phyloP scores from a whole-genome alignment of 2,797 vertebrate genomes.

The Agapornis canus region DNA sequence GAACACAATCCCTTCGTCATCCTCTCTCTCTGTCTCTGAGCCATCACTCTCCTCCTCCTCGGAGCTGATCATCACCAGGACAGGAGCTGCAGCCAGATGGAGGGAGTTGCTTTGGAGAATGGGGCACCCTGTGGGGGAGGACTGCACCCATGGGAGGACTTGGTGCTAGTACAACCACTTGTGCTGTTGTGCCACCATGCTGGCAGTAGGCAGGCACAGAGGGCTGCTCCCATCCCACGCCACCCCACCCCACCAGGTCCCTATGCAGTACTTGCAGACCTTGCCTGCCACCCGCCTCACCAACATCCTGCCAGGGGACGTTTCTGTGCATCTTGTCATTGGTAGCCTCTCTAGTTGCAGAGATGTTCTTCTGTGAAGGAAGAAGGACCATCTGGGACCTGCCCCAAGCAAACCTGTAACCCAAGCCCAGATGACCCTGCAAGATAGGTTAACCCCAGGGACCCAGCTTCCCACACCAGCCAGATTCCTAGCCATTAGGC shows the following conservation, averaged over 20 bases:
- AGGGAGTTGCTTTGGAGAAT: background rate
- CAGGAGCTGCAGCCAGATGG: slow-evolving; percentile 69
- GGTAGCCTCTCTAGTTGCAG: slow-evolving; percentile 78
- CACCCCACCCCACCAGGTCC: background rate
- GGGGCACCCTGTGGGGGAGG: background rate
- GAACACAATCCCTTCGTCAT: slow-evolving; percentile 92
- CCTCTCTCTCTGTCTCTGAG: slow-evolving; percentile 87
- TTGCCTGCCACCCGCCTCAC: slow-evolving; percentile 63
- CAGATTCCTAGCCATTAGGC: background rate
- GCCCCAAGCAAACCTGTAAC: background rate
- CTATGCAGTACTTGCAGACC: background rate
- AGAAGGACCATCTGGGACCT: background rate
- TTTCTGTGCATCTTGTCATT: slow-evolving; percentile 84
- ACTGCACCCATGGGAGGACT: background rate
- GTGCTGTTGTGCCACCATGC: fast-evolving
- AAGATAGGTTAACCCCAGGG: background rate
- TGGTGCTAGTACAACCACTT: background rate
- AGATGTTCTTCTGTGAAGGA: slow-evolving; percentile 79
- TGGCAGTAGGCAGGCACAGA: background rate
- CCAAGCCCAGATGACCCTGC: background rate
- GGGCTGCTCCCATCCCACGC: background rate
- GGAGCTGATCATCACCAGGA: slow-evolving; percentile 80
- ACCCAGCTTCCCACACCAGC: background rate
- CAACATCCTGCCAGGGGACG: slow-evolving; percentile 89
- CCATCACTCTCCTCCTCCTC: slow-evolving; percentile 84